phyloP scores from a whole-genome alignment of 2,113 vertebrate species.

The Brachyistius frenatus region DNA sequence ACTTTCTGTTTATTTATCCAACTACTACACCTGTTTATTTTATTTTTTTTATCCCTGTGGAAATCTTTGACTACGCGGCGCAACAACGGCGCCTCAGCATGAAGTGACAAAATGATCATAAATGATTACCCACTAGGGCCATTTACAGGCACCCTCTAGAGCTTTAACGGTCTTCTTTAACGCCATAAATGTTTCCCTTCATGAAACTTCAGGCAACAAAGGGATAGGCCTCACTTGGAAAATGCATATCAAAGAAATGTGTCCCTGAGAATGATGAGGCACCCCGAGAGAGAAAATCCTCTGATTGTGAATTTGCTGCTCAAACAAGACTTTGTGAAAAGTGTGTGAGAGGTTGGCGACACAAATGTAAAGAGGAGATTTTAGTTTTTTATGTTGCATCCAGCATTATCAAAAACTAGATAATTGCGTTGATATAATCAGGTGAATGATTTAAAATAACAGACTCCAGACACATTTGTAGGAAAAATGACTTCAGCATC shows the following conservation, averaged over 20 bases:
- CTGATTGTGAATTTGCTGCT: slow-evolving; percentile 26
- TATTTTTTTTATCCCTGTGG: slow-evolving; percentile 26
- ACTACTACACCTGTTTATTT: slow-evolving; percentile 22
- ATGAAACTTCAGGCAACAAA: slow-evolving; percentile 39
- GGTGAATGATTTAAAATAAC: neutral
- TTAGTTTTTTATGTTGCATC: neutral
- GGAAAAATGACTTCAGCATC: neutral
- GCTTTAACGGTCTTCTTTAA: slow-evolving; percentile 43
- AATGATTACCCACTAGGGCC: slow-evolving; percentile 50
- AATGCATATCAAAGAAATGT: slow-evolving; percentile 40
- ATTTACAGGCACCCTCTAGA: slow-evolving; percentile 46
- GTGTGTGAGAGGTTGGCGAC: slow-evolving; percentile 22
- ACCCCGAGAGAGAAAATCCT: slow-evolving; percentile 35
- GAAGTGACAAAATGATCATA: slow-evolving; percentile 41
- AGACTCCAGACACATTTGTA: neutral
- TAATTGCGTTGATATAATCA: neutral
- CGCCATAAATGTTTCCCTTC: slow-evolving; percentile 56
- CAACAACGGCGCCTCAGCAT: slow-evolving; percentile 8
- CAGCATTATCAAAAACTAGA: neutral
- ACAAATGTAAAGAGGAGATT: slow-evolving; percentile 1
- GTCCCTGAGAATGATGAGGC: slow-evolving; percentile 24
- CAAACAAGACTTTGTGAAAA: neutral
- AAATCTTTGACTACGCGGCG: slow-evolving; percentile 27
- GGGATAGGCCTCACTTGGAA: slow-evolving; percentile 30
- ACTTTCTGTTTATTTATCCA: slow-evolving; percentile 46